Evolutionary conservation across 2,113 vertebrate species (phyloP).

Genomic region (Hippopotamus amphibius): DNA sequence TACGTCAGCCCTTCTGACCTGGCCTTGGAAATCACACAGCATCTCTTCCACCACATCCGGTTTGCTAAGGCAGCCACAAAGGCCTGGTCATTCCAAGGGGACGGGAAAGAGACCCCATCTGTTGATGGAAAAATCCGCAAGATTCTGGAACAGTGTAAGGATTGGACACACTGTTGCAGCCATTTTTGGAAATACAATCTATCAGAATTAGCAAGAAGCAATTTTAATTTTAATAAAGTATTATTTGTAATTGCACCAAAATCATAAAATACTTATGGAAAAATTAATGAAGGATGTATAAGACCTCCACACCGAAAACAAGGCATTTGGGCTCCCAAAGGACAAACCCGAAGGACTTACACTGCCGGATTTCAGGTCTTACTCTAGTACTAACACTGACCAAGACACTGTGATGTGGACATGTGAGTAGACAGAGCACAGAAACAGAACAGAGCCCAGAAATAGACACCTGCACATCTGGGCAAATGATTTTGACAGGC

Average conservation of each 20-base stretch:
- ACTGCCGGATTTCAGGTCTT: neutral
- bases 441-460: neutral
- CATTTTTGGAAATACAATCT: neutral
- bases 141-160: neutral
- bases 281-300: neutral
- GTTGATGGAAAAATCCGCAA: neutral
- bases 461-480: neutral
- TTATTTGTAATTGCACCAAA: neutral
- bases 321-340: neutral
- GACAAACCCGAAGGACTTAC: neutral
- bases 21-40: neutral
- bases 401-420: neutral
- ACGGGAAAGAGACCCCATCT: neutral
- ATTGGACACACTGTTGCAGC: neutral
- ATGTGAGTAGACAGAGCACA: neutral
- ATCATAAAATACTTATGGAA: neutral
- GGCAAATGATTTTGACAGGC: neutral
- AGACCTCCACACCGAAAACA: neutral
- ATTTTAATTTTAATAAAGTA: neutral
- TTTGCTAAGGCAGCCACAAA: neutral
- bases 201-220: neutral
- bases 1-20: neutral
- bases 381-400: neutral
- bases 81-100: neutral
- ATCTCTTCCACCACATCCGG: neutral